A percentile compares a stretch with the other conserved stretches of the same genome.
phyloP scores from a whole-genome alignment of 2,113 vertebrate species.

The Stegastes partitus region DNA sequence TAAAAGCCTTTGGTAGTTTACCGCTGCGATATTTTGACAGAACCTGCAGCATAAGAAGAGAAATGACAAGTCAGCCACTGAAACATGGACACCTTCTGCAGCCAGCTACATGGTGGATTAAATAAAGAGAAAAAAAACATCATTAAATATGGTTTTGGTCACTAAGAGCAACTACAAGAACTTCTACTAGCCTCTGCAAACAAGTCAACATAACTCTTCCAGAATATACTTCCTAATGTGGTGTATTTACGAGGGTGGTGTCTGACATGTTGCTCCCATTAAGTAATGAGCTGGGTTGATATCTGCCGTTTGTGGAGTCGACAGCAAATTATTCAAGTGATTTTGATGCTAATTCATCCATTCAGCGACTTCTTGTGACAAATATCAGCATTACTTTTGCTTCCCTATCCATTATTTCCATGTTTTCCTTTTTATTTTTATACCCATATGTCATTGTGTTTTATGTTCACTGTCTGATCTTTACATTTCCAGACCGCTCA shows the following conservation, averaged over 20 bases:
- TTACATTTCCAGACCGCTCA: constrained; percentile 66
- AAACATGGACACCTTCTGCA: background rate
- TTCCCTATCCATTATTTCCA: background rate
- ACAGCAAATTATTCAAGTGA: no score
- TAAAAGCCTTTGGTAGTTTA: constrained; percentile 97
- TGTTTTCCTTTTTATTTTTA: constrained; percentile 1
- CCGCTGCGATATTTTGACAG: constrained; percentile 95
- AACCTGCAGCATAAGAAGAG: constrained; percentile 83
- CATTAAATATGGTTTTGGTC: no score
- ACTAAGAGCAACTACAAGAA: no score
- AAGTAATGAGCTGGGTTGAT: background rate
- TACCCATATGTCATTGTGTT: background rate
- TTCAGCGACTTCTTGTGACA: no score
- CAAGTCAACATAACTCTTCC: no score
- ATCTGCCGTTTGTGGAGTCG: background rate
- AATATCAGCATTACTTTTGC: no score
- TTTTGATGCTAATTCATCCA: no score
- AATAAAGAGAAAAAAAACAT: no score
- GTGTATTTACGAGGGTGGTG: no score
- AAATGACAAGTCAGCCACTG: background rate
- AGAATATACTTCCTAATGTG: no score
- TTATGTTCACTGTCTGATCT: background rate
- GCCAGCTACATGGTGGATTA: background rate
- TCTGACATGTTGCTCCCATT: no score
- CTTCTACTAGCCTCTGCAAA: no score